These are phyloP conservation scores for Cyclura pinguis DNA, from an alignment of 2,797 vertebrate species.

Conservation along the genomic window DNA sequence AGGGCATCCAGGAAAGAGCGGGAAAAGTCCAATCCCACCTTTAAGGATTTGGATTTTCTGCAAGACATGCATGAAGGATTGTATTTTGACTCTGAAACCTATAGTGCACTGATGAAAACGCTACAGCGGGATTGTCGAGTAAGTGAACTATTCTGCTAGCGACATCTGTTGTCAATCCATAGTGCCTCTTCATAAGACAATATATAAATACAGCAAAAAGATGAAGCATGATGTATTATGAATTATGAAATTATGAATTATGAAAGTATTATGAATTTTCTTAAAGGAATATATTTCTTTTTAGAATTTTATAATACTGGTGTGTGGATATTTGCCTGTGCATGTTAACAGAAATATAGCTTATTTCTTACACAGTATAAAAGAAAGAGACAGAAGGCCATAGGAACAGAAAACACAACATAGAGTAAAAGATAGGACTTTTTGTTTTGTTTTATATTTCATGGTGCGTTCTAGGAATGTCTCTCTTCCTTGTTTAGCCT, in stretches of 20 bases:
- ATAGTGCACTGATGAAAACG: slow-evolving; percentile 94
- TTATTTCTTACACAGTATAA: not conserved
- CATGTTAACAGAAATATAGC: not conserved
- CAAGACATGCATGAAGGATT: slow-evolving; percentile 93
- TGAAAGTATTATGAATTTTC: not conserved
- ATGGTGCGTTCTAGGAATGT: too few species aligned
- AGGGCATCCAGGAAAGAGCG: slow-evolving; percentile 92
- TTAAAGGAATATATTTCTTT: not conserved
- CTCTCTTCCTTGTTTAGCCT: too few species aligned
- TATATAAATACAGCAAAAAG: not conserved
- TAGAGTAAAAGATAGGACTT: too few species aligned
- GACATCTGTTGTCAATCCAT: not conserved
- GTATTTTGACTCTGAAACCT: slow-evolving; percentile 91
- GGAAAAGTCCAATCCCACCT: slow-evolving; percentile 88
- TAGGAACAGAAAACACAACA: too few species aligned
- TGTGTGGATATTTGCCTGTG: not conserved
- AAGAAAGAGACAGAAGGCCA: not conserved
- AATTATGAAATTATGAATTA: not conserved
- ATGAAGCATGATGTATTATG: not conserved
- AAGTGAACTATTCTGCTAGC: slow-evolving; percentile 66
- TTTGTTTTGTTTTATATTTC: too few species aligned
- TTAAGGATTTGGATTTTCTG: slow-evolving; percentile 96
- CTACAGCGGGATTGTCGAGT: slow-evolving; percentile 95
- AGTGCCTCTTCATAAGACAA: not conserved
- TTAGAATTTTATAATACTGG: not conserved